Conservation (phyloP, 2,888 invertebrate genomes). For the Euclidia mi region DNA sequence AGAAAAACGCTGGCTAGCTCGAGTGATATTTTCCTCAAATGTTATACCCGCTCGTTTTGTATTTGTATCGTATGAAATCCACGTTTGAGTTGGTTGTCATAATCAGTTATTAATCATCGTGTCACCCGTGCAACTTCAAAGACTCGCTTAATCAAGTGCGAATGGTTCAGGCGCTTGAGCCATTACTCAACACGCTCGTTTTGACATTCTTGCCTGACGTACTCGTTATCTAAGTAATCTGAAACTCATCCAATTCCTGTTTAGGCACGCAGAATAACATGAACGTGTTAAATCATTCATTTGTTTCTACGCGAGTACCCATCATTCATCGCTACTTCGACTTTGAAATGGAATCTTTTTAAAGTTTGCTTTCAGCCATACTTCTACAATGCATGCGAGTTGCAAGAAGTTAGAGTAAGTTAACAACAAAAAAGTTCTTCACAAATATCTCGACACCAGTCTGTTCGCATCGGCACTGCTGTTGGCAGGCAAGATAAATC, state of each 20-base stretch:
- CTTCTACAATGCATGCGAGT: constrained; percentile 62
- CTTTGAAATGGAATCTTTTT: constrained; percentile 54
- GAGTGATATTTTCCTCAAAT: constrained; percentile 43
- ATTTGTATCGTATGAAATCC: constrained; percentile 60
- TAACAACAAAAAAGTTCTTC: constrained; percentile 45
- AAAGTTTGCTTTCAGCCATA: constrained; percentile 57
- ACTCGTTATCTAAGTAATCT: constrained; percentile 70
- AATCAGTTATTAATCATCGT: constrained; percentile 84
- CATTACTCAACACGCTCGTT: constrained; percentile 81
- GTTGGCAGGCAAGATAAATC: constrained; percentile 29
- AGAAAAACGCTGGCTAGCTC: constrained; percentile 45
- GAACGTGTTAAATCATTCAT: constrained; percentile 24
- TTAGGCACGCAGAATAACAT: constrained; percentile 35
- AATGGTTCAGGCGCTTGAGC: constrained; percentile 78
- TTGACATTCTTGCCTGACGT: constrained; percentile 79
- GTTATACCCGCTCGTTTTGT: constrained; percentile 60
- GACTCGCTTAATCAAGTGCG: constrained; percentile 85
- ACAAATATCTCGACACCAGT: constrained; percentile 42
- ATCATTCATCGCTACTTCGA: constrained; percentile 60
- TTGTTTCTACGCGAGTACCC: constrained; percentile 46
- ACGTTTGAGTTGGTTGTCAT: constrained; percentile 78
- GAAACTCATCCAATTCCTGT: constrained; percentile 61
- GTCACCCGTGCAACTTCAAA: constrained; percentile 81
- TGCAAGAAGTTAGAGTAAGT: constrained; percentile 40
- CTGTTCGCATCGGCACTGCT: constrained; percentile 27